Evolutionary conservation across 2,888 invertebrate species (phyloP), one percentile per base, ranked within the genome.

Genomic region (Auanema sp.): DNA sequence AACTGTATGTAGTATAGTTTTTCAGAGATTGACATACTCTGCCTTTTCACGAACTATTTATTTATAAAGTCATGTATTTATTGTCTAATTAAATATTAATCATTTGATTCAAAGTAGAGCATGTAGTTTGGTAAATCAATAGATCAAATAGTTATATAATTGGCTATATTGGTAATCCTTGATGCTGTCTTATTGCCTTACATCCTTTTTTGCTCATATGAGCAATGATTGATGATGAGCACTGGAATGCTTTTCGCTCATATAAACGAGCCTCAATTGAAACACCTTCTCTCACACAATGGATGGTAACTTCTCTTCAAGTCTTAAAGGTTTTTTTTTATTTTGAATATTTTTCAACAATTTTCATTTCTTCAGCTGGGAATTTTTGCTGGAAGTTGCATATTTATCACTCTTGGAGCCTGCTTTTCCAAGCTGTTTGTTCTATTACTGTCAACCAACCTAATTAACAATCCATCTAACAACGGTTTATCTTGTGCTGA

Each of bases 381-480:
- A n/a, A 68, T 79, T 4, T 76, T 79, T 54, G 57, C 77, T 14
- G 49, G 73, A 43, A 66, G 71, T 21, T 75, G 76, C 57, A 50
- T 72, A 2, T 60, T 73, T 18, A 63, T 77, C 51, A 64, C 76
- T 5, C 43, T 72, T n/a, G 79, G 79, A 16, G 68, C 76, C 0
- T 66, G 77, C 12, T 64, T 79, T 58, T 79, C 80, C 8, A 79
- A 79, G 49, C 55, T 69, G 2, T 64, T 70, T 23, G 69, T 79
- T 1, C 56, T 77, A 21, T 53, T 79, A 21, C 65, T 81, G 50
- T 65, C 80, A 23, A 79, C 81, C 42, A 81, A 79, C 64, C 69
- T 80, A 18, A 18, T 18, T n/a, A 11, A n/a, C 33, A 14, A 52
- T 40, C 25, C n/a, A 18, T 12, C 57, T 51, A 14, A 43, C 53